A percentile compares a stretch with the other conserved stretches of the same genome.
Conservation (phyloP, 2,888 invertebrate species). For the Drosophila macrothrix region DNA sequence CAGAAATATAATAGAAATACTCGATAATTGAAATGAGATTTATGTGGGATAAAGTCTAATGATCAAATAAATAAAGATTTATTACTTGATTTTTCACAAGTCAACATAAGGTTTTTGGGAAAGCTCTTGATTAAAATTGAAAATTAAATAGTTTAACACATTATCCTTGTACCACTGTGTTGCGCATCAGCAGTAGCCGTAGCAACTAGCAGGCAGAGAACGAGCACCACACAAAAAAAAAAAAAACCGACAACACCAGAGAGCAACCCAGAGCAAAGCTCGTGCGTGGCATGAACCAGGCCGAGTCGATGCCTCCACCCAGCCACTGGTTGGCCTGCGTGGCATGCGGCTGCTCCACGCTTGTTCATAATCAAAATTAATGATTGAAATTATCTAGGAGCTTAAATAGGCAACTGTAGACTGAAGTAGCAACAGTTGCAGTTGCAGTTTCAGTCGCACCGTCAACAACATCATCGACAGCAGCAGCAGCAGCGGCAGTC, state of each 20-base stretch:
- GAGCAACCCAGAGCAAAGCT: conserved; percentile 45
- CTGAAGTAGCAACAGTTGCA: conserved; percentile 23
- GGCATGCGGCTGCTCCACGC: conserved; percentile 62
- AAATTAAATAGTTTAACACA: not conserved
- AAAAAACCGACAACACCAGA: conserved; percentile 11
- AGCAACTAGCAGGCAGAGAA: not conserved
- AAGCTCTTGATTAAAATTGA: not conserved
- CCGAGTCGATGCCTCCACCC: conserved; percentile 14
- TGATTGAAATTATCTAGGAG: conserved; percentile 83
- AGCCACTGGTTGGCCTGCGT: conserved; percentile 10
- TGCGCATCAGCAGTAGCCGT: not conserved
- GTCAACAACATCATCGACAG: conserved; percentile 68
- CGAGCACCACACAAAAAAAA: conserved; percentile 4
- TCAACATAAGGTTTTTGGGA: not conserved
- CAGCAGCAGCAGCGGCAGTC: conserved; percentile 8
- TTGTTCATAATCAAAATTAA: conserved; percentile 82
- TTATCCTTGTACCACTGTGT: conserved; percentile 33
- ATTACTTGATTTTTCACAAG: too few relatives aligned
- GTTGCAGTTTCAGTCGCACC: conserved; percentile 57
- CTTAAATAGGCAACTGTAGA: conserved; percentile 68
- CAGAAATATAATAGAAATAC: not conserved
- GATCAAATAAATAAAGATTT: not conserved
- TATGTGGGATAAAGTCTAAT: not conserved
- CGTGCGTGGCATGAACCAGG: conserved; percentile 59
- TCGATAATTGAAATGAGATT: not conserved